phyloP scores from a whole-genome alignment of 2,797 vertebrate species.

The Sternarchorhynchus goeldii region DNA sequence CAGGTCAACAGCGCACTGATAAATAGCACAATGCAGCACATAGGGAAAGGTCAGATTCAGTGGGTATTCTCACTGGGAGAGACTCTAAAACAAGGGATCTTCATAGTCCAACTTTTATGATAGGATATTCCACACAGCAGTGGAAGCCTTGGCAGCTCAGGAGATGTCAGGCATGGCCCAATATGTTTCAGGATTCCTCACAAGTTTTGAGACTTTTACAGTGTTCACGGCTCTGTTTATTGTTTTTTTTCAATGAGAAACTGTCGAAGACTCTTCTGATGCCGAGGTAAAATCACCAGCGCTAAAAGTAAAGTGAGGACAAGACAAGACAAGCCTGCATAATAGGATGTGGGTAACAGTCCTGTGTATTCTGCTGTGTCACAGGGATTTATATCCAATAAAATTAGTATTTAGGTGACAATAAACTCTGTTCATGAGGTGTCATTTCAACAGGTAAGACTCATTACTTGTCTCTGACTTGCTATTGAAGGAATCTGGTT shows the following conservation, averaged over 20 bases:
- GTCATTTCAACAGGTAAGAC: slow-evolving; percentile 17
- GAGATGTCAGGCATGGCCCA: neutral
- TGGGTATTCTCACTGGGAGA: slow-evolving; percentile 10
- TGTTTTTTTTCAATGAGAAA: neutral
- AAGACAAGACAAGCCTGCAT: too few species aligned
- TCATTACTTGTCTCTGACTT: neutral
- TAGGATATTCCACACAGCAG: neutral
- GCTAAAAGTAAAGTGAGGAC: too few species aligned
- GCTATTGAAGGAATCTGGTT: neutral
- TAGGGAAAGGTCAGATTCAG: slow-evolving; percentile 1
- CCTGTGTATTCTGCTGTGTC: slow-evolving; percentile 25
- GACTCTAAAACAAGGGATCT: slow-evolving; percentile 10
- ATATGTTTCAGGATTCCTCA: slow-evolving; percentile 14
- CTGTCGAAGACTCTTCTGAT: slow-evolving; percentile 22
- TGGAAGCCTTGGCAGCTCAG: neutral
- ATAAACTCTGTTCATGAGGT: neutral
- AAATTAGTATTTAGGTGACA: slow-evolving; percentile 36
- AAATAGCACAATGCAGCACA: slow-evolving; percentile 21
- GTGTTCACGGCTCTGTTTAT: neutral
- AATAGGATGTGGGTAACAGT: neutral
- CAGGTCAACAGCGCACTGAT: neutral
- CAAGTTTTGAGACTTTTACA: slow-evolving; percentile 30
- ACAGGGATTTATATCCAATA: slow-evolving; percentile 47
- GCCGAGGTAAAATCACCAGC: too few species aligned
- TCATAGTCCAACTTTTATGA: neutral